Conservation (phyloP, 2,888 invertebrate species). For the Mesoligia furuncula region DNA sequence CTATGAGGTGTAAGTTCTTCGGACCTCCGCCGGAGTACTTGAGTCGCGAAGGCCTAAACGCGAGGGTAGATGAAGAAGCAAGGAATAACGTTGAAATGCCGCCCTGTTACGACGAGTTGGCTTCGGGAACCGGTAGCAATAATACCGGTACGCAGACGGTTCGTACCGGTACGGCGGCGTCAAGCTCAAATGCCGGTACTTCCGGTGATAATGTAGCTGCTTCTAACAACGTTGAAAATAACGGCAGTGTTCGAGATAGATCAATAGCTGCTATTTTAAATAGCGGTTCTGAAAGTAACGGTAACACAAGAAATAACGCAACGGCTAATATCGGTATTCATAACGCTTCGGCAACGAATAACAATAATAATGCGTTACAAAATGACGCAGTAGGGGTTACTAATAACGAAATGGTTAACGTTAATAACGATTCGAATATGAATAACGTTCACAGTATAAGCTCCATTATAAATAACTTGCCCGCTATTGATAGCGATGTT, state of each 20-base stretch:
- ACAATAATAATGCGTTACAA: constrained; percentile 29
- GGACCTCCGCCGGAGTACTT: constrained; percentile 88
- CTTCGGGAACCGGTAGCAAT: constrained; percentile 40
- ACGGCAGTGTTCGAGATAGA: constrained; percentile 54
- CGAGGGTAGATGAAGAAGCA: constrained; percentile 77
- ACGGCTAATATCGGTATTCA: constrained; percentile 17
- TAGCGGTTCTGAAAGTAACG: background rate
- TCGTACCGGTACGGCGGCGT: constrained; percentile 3
- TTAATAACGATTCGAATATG: constrained; percentile 46
- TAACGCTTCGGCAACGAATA: constrained; percentile 37
- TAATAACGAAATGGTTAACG: constrained; percentile 48
- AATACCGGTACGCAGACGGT: constrained; percentile 21
- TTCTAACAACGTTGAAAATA: constrained; percentile 24
- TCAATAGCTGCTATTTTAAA: constrained; percentile 49
- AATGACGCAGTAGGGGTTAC: constrained; percentile 23
- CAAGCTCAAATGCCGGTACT: constrained; percentile 6
- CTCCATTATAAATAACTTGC: constrained; percentile 83
- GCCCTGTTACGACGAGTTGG: constrained; percentile 83
- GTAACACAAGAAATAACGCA: constrained; percentile 33
- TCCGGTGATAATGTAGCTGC: constrained; percentile 17
- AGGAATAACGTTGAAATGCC: constrained; percentile 84
- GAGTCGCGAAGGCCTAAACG: constrained; percentile 77
- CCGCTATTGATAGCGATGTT: constrained; percentile 85
- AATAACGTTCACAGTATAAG: constrained; percentile 68
- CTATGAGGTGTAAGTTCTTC: constrained; percentile 81